Conservation (phyloP, 2,797 vertebrate species). For the Mormyrus proboscirostris region DNA sequence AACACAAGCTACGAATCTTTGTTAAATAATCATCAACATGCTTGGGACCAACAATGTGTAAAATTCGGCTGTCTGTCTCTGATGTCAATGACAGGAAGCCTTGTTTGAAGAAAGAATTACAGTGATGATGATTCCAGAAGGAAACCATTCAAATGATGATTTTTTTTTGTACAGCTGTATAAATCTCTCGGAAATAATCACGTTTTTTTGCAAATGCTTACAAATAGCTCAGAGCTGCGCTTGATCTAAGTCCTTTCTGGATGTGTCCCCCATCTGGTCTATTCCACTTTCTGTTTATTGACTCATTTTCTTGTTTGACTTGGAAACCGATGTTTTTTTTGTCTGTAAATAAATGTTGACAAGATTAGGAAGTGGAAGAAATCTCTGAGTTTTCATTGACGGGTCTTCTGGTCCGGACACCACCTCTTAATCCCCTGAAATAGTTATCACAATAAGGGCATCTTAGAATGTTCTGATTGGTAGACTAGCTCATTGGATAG, state of each 20-base stretch:
- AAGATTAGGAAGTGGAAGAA: background rate
- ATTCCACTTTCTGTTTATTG: background rate
- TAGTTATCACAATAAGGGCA: background rate
- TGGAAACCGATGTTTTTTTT: background rate
- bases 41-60: background rate
- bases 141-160: background rate
- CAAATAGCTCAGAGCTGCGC: background rate
- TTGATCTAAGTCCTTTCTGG: background rate
- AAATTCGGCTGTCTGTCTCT: background rate
- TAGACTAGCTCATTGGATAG: background rate
- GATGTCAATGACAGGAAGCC: background rate
- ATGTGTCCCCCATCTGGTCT: background rate
- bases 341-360: slow-evolving; percentile 22
- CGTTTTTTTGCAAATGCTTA: background rate
- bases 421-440: background rate
- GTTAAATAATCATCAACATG: background rate
- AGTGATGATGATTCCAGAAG: background rate
- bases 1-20: background rate
- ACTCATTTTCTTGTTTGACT: background rate
- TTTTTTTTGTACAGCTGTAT: slow-evolving; percentile 21
- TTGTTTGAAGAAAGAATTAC: background rate
- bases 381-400: slow-evolving; percentile 8
- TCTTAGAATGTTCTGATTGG: background rate
- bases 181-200: background rate
- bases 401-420: background rate